Conservation (phyloP, 2,888 invertebrate genomes). For the Acronicta leporina region DNA sequence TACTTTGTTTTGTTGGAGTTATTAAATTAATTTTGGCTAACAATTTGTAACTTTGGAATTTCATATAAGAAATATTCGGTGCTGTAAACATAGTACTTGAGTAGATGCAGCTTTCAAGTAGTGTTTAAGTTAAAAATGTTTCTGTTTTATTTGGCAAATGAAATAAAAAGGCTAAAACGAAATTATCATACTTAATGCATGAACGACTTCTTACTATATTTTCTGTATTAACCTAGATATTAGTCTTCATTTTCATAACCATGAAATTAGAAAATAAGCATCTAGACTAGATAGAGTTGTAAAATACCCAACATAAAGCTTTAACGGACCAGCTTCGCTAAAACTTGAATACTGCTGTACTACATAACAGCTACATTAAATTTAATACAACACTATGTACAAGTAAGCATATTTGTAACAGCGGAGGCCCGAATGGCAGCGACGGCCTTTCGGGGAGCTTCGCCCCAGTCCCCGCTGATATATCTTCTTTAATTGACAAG, state of each 20-base stretch:
- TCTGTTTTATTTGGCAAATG: too few relatives aligned
- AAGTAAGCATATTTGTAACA: slow-evolving; percentile 56
- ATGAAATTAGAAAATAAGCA: slow-evolving; percentile 22
- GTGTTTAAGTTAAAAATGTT: neutral
- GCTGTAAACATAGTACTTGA: neutral
- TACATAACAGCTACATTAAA: neutral
- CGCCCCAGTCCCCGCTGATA: slow-evolving; percentile 84
- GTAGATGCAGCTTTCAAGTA: neutral
- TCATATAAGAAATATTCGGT: neutral
- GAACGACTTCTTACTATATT: neutral
- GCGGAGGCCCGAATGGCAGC: slow-evolving; percentile 83
- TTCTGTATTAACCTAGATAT: neutral
- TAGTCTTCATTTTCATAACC: slow-evolving; percentile 16
- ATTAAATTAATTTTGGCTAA: too few relatives aligned
- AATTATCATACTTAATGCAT: neutral
- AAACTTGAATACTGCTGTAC: neutral
- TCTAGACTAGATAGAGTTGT: slow-evolving; percentile 9
- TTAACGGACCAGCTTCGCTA: slow-evolving; percentile 44
- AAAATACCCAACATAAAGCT: slow-evolving; percentile 38
- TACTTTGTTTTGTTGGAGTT: neutral
- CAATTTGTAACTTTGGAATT: neutral
- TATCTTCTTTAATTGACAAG: slow-evolving; percentile 87
- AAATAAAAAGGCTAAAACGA: too few relatives aligned
- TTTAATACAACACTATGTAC: neutral
- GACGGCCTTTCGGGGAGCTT: slow-evolving; percentile 79